Evolutionary conservation across 2,113 vertebrate genomes (phyloP).

Genomic region (Paracyprichromis sp.): DNA sequence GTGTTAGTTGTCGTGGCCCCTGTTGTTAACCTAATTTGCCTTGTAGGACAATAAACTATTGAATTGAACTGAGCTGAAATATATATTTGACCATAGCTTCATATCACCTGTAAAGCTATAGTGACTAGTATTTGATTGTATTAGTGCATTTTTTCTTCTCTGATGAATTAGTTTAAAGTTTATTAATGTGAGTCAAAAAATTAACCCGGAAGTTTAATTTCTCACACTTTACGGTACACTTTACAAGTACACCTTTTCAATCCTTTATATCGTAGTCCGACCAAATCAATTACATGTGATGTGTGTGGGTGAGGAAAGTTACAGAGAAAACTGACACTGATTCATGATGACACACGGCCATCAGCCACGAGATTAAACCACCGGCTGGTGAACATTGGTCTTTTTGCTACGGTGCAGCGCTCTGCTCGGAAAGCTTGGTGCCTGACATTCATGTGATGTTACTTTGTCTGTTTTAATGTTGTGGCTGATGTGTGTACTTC

Average conservation of each 20-base stretch:
- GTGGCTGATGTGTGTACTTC: neutral
- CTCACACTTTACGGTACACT: neutral
- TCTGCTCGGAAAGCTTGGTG: neutral
- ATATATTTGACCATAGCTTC: neutral
- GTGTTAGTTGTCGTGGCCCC: neutral
- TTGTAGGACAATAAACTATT: neutral
- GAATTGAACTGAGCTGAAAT: neutral
- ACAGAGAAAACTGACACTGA: neutral
- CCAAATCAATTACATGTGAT: neutral
- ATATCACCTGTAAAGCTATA: neutral
- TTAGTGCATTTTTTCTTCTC: neutral
- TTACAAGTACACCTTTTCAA: neutral
- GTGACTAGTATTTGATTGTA: neutral
- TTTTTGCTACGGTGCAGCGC: neutral
- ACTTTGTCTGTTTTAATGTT: neutral
- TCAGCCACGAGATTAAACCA: neutral
- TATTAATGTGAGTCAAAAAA: neutral
- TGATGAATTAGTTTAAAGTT: neutral
- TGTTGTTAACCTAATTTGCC: neutral
- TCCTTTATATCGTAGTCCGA: neutral
- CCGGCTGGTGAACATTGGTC: neutral
- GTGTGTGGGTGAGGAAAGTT: neutral
- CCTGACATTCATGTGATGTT: neutral
- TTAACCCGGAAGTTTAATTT: neutral
- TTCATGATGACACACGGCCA: neutral